Conservation (phyloP, 2,113 vertebrate genomes). For the Corydoras sp. region DNA sequence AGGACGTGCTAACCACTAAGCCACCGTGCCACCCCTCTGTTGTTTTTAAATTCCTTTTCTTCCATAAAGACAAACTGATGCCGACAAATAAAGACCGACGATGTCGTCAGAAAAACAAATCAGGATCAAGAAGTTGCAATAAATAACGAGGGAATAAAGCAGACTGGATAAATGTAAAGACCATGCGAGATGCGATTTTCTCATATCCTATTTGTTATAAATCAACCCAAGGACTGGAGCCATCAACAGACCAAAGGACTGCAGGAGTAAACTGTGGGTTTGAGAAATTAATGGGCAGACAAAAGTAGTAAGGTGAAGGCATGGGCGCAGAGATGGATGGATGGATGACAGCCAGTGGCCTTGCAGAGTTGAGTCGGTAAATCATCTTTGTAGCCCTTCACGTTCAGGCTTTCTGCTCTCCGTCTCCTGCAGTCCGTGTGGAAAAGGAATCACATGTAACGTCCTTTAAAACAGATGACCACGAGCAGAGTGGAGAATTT, state of each 20-base stretch:
- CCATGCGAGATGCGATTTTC: constrained; percentile 16
- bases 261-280: constrained; percentile 6
- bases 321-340: constrained; percentile 23
- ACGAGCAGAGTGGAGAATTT: too few species aligned
- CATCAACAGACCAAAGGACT: constrained; percentile 7
- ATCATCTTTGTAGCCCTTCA: constrained; percentile 26
- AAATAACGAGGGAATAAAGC: background rate
- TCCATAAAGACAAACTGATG: too few species aligned
- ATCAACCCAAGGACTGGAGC: constrained; percentile 31
- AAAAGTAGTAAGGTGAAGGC: constrained; percentile 26
- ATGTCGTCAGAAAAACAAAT: too few species aligned
- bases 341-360: constrained; percentile 34
- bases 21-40: too few species aligned
- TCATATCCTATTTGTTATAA: constrained; percentile 21
- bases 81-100: too few species aligned
- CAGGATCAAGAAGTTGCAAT: constrained; percentile 8
- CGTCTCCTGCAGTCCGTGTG: constrained; percentile 31
- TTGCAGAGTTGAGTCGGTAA: constrained; percentile 36
- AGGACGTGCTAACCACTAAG: too few species aligned
- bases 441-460: constrained; percentile 22
- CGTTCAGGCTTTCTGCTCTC: constrained; percentile 5
- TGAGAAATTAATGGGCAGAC: constrained; percentile 16
- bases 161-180: background rate
- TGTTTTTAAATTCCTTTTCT: too few species aligned
- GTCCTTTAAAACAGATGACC: constrained; percentile 12